Conservation (phyloP, 2,113 vertebrate genomes). For the Lichenostomus cassidix region DNA sequence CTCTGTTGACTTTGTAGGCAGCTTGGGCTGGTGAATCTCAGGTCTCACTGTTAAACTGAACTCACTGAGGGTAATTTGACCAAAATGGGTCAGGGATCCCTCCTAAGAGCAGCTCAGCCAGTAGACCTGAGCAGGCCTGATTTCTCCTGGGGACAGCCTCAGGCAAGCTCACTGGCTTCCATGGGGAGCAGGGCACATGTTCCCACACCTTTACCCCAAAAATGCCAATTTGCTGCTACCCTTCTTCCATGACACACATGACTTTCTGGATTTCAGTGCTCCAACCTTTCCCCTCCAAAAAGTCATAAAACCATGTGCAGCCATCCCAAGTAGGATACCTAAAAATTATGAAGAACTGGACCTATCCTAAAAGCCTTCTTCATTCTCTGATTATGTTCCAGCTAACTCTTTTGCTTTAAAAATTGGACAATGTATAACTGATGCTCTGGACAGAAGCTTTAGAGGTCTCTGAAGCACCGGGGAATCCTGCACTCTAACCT, state of each 20-base stretch:
- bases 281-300: neutral
- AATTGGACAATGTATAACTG: neutral
- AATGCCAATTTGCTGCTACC: neutral
- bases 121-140: neutral
- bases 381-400: neutral
- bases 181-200: neutral
- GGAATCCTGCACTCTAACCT: neutral
- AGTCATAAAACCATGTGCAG: accelerated
- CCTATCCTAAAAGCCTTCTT: neutral
- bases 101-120: neutral
- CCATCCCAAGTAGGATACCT: neutral
- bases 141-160: neutral
- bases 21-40: neutral
- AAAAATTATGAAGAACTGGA: neutral
- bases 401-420: neutral
- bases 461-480: neutral
- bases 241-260: neutral
- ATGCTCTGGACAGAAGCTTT: neutral
- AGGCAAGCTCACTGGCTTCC: neutral
- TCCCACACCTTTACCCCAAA: neutral
- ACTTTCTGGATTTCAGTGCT: neutral
- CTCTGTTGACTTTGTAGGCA: neutral
- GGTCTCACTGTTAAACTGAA: neutral
- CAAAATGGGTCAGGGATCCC: neutral
- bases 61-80: neutral